A percentile compares a stretch with the other conserved stretches of the same genome.
Evolutionary conservation across 2,888 invertebrate genomes (phyloP).

Genomic region (Bimastos eiseni): DNA sequence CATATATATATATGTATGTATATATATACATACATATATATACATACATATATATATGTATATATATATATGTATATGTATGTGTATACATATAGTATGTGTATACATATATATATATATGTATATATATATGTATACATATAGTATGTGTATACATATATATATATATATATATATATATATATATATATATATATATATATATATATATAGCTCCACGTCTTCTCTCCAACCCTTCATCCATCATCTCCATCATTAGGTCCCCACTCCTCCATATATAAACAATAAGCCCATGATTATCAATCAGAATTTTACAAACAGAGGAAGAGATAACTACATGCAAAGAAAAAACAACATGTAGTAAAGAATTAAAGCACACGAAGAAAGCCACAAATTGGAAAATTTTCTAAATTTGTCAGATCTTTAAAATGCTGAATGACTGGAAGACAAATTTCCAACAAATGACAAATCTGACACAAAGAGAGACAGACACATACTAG

Average conservation of each 20-base stretch:
- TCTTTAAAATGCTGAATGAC: background rate
- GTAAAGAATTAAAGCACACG: background rate
- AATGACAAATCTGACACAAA: background rate
- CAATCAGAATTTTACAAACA: background rate
- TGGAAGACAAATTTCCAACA: background rate
- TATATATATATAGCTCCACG: background rate
- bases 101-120: background rate
- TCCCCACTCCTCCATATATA: background rate
- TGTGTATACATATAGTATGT: too few species aligned
- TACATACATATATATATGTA: background rate
- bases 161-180: background rate
- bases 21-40: background rate
- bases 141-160: background rate
- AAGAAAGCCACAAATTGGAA: background rate
- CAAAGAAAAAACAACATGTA: background rate
- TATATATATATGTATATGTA: background rate
- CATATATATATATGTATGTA: background rate
- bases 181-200: background rate
- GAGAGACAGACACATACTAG: background rate
- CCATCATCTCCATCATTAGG: background rate
- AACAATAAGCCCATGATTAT: background rate
- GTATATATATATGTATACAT: background rate
- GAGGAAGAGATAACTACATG: background rate
- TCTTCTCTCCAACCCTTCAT: background rate
- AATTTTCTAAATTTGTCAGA: constrained; percentile 2